phyloP scores from a whole-genome alignment of 2,113 vertebrate species.

The Gracilinanus agilis region DNA sequence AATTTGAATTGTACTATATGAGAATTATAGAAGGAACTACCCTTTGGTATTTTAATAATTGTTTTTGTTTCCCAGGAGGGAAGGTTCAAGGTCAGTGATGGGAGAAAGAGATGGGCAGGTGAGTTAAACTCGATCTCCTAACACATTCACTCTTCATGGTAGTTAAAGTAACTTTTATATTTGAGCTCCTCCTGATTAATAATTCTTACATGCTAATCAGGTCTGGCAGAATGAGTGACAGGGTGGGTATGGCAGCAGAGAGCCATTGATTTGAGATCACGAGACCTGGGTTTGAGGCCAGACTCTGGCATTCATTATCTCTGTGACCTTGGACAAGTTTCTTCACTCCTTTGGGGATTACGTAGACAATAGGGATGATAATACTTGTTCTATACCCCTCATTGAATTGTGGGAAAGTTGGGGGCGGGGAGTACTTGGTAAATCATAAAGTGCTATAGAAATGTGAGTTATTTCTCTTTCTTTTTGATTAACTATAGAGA shows the following conservation, averaged over 20 bases:
- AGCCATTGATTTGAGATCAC: neutral
- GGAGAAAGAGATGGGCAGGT: slow-evolving; percentile 89
- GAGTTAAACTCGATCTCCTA: slow-evolving; percentile 24
- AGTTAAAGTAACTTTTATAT: neutral
- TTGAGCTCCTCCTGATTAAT: neutral
- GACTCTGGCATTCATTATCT: neutral
- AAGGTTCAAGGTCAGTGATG: slow-evolving; percentile 85
- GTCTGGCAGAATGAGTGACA: neutral
- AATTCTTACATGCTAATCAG: neutral
- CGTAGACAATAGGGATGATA: neutral
- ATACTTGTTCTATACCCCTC: neutral
- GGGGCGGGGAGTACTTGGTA: neutral
- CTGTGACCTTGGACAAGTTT: neutral
- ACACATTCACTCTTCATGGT: neutral
- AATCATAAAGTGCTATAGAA: neutral
- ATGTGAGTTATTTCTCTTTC: neutral
- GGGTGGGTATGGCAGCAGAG: neutral
- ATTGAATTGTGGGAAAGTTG: neutral
- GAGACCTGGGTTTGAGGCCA: neutral
- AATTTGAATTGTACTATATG: neutral
- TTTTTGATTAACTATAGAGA: neutral
- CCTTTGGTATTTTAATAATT: neutral
- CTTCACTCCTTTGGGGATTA: neutral
- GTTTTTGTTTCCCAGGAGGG: slow-evolving; percentile 84
- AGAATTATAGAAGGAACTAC: neutral